Conservation (phyloP, 92 coral and sea anemone genomes). For the Phenganax stokvisi region DNA sequence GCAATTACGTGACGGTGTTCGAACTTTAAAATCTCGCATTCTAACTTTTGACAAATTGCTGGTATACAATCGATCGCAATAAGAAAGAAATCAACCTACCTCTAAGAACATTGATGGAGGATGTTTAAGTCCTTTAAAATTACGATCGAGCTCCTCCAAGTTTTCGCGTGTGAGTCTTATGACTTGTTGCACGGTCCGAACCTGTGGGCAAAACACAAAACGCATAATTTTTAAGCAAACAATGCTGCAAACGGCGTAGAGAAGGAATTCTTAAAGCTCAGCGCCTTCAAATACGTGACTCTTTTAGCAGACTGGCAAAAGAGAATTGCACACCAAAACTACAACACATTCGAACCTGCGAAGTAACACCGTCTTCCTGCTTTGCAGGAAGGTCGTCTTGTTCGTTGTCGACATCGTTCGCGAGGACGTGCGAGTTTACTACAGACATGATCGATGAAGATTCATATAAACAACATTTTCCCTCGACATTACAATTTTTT, state of each 20-base stretch:
- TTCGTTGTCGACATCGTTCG: slow-evolving; percentile 17
- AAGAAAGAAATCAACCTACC: slow-evolving; percentile 53
- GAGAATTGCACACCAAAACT: background rate
- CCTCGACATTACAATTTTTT: slow-evolving; percentile 8
- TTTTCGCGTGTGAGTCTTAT: slow-evolving; percentile 85
- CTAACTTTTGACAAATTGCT: too few relatives aligned
- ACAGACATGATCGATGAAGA: slow-evolving; percentile 31
- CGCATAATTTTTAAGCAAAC: slow-evolving; percentile 27
- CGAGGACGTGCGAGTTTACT: slow-evolving; percentile 15
- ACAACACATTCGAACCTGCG: slow-evolving; percentile 8
- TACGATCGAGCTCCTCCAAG: slow-evolving; percentile 81
- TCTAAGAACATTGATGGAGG: slow-evolving; percentile 96
- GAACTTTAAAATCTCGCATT: background rate
- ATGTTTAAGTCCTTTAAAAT: slow-evolving; percentile 73
- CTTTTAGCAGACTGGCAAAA: background rate
- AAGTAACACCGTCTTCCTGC: slow-evolving; percentile 10
- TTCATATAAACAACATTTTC: slow-evolving; percentile 28
- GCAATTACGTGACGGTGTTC: background rate
- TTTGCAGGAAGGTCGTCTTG: background rate
- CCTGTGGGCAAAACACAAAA: slow-evolving; percentile 60
- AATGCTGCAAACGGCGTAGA: slow-evolving; percentile 38
- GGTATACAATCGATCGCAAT: background rate
- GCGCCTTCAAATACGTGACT: slow-evolving; percentile 2
- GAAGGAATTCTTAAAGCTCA: background rate
- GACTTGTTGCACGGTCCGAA: slow-evolving; percentile 81